These are phyloP conservation scores for Athripsodes cinereus DNA, from an alignment of 2,888 invertebrate species.

Conservation along the genomic window DNA sequence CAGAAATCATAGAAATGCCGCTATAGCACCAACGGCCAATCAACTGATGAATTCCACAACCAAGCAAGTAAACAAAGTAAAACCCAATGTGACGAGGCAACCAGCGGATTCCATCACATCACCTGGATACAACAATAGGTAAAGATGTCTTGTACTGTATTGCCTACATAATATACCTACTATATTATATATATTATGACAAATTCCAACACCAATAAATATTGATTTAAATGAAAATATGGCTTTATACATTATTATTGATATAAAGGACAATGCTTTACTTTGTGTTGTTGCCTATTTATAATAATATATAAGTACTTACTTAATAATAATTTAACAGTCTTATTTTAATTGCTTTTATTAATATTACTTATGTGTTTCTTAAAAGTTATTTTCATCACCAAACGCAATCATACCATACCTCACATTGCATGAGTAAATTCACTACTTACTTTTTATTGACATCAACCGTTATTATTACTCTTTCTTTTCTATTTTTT, in stretches of 20 bases:
- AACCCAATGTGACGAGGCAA: conserved; percentile 77
- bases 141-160: conserved; percentile 17
- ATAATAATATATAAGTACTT: not conserved
- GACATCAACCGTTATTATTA: no score
- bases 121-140: conserved; percentile 62
- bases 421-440: not conserved
- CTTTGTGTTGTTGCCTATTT: not conserved
- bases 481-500: not conserved
- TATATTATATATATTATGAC: not conserved
- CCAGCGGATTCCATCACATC: conserved; percentile 67
- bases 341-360: not conserved
- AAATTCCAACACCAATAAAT: not conserved
- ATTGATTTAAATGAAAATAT: conserved; percentile 10
- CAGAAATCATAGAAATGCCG: conserved; percentile 71
- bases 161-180: not conserved
- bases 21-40: conserved; percentile 58
- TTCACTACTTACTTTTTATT: not conserved
- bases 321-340: not conserved
- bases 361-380: not conserved
- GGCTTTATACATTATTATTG: conserved; percentile 13
- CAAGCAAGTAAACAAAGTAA: conserved; percentile 85
- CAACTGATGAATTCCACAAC: conserved; percentile 69
- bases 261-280: not conserved
- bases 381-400: not conserved
- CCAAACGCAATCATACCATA: not conserved